Percentiles rank a stretch among this genome's conserved stretches.
Evolutionary conservation across 1,140 invertebrate genomes (phyloP).

Genomic region (Cataglyphis hispanica): DNA sequence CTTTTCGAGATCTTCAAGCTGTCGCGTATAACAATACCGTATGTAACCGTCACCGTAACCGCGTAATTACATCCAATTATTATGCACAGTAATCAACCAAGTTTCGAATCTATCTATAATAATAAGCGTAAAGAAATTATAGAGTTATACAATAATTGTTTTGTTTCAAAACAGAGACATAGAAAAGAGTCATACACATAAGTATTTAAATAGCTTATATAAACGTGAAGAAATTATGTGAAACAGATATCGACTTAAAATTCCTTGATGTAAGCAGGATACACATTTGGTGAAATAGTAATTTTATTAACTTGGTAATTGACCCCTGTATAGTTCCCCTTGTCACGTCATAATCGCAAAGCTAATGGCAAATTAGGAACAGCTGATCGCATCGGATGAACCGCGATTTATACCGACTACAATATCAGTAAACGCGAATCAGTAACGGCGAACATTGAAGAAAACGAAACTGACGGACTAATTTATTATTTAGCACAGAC

Average conservation of each 20-base stretch:
- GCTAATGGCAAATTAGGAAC: slow-evolving; percentile 40
- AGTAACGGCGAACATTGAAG: no score
- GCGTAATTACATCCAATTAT: slow-evolving; percentile 30
- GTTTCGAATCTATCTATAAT: slow-evolving; percentile 6
- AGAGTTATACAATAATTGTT: not conserved
- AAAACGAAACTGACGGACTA: not conserved
- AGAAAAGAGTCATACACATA: not conserved
- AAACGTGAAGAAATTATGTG: not conserved
- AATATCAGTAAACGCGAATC: not conserved
- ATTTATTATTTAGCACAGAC: not conserved
- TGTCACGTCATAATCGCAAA: slow-evolving; percentile 11
- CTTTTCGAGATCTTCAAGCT: not conserved
- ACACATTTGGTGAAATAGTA: slow-evolving; percentile 9
- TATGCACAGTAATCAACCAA: slow-evolving; percentile 4
- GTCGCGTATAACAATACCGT: not conserved
- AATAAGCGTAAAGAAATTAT: not conserved
- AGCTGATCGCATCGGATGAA: slow-evolving; percentile 17
- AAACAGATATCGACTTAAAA: not conserved
- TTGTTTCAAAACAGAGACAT: not conserved
- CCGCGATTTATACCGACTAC: not conserved
- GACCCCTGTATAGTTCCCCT: not conserved
- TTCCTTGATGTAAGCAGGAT: not conserved
- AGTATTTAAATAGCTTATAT: slow-evolving; percentile 3
- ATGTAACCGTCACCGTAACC: not conserved
- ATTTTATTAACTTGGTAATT: slow-evolving; percentile 31